Evolutionary conservation across 2,888 invertebrate genomes (phyloP).

Genomic region (Perizoma flavofasciatum): DNA sequence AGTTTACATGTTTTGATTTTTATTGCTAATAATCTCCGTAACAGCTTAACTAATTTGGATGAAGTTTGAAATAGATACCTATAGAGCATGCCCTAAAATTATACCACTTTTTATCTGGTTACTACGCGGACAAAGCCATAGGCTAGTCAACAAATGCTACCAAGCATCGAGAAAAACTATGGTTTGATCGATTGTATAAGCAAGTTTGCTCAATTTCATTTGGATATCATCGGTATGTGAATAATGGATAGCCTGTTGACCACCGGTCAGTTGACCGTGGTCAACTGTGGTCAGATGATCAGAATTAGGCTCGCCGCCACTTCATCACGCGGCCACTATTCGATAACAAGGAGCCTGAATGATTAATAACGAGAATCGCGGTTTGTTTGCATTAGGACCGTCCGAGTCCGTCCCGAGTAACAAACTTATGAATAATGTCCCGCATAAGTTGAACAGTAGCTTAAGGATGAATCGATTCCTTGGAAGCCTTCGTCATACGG

Average conservation of each 20-base stretch:
- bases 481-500: slow-evolving; percentile 52
- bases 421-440: slow-evolving; percentile 79
- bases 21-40: no score
- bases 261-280: slow-evolving; percentile 43
- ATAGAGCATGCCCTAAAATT: no score
- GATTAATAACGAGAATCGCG: slow-evolving; percentile 73
- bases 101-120: no score
- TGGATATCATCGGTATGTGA: slow-evolving; percentile 38
- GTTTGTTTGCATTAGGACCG: slow-evolving; percentile 74
- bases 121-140: no score
- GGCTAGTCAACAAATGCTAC: neutral
- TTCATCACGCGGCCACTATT: slow-evolving; percentile 72
- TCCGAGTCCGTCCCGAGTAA: slow-evolving; percentile 58
- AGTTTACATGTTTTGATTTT: no score
- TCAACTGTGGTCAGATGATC: slow-evolving; percentile 70
- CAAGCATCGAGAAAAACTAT: neutral
- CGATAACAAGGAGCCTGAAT: slow-evolving; percentile 74
- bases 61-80: no score
- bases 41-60: no score
- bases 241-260: slow-evolving; percentile 60
- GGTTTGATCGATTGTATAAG: no score
- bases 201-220: slow-evolving; percentile 9
- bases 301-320: slow-evolving; percentile 72
- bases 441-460: slow-evolving; percentile 58
- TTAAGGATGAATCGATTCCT: slow-evolving; percentile 67